Evolutionary conservation across 2,888 invertebrate species (phyloP).

Genomic region (Imbricaverruca yamaguchii): DNA sequence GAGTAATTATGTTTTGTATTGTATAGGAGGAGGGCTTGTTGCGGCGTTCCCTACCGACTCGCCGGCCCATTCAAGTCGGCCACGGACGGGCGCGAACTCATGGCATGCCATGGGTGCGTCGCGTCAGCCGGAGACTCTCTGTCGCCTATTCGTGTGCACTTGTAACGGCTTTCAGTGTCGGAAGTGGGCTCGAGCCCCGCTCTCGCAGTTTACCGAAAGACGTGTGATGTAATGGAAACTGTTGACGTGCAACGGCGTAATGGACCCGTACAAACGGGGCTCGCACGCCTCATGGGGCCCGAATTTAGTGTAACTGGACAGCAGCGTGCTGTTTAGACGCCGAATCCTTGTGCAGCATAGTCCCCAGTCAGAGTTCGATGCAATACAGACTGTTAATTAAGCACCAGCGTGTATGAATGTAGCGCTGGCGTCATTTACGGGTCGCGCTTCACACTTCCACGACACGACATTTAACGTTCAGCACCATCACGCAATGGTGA

Average conservation of each 20-base stretch:
- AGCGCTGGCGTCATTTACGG: no score
- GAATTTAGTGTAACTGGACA: not conserved
- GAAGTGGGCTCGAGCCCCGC: not conserved
- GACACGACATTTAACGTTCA: no score
- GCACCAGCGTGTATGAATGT: not conserved
- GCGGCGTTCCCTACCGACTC: no score
- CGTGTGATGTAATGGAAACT: not conserved
- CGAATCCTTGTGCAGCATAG: not conserved
- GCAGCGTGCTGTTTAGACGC: not conserved
- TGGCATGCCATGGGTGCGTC: no score
- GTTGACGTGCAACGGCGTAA: not conserved
- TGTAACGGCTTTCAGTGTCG: slow-evolving; percentile 16
- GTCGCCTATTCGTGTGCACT: slow-evolving; percentile 1
- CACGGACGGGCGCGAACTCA: no score
- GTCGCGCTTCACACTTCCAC: no score
- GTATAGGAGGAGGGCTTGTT: no score
- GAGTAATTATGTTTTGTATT: slow-evolving; percentile 19
- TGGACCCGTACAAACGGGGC: not conserved
- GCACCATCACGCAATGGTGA: no score
- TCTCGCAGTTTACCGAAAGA: not conserved
- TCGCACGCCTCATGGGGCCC: not conserved
- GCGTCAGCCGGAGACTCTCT: not conserved
- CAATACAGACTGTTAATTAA: slow-evolving; percentile 7
- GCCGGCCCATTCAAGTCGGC: no score
- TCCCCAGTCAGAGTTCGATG: not conserved